Evolutionary conservation across 2,113 vertebrate species (phyloP).

Genomic region (Muscicapa adusta): DNA sequence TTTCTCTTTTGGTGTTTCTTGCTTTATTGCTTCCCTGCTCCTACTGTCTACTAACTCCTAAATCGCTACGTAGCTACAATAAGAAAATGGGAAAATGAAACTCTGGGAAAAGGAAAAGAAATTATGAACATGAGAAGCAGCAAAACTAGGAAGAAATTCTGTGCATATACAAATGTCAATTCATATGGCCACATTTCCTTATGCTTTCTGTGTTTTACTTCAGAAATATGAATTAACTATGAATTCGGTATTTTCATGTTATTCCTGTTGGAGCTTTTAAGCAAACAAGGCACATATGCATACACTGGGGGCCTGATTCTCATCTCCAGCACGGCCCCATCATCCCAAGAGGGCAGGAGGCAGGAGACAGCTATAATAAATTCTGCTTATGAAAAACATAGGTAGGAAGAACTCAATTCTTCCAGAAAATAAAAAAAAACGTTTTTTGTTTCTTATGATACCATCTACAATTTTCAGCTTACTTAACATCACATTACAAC

Average conservation of each 20-base stretch:
- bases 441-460: background rate
- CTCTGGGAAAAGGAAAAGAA: background rate
- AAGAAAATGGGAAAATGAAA: background rate
- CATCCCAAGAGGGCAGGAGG: background rate
- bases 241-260: background rate
- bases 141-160: background rate
- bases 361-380: background rate
- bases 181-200: background rate
- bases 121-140: background rate
- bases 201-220: background rate
- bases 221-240: background rate
- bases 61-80: background rate
- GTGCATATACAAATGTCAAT: background rate
- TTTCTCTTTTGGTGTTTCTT: background rate
- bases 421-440: background rate
- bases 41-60: background rate
- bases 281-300: background rate
- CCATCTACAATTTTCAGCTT: background rate
- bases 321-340: background rate
- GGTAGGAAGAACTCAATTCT: background rate
- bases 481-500: background rate
- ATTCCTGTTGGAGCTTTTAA: background rate
- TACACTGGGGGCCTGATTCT: background rate
- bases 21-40: background rate
- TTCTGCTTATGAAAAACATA: background rate